phyloP scores from a whole-genome alignment of 2,797 vertebrate species.

The Lepilemur septentrionalis region DNA sequence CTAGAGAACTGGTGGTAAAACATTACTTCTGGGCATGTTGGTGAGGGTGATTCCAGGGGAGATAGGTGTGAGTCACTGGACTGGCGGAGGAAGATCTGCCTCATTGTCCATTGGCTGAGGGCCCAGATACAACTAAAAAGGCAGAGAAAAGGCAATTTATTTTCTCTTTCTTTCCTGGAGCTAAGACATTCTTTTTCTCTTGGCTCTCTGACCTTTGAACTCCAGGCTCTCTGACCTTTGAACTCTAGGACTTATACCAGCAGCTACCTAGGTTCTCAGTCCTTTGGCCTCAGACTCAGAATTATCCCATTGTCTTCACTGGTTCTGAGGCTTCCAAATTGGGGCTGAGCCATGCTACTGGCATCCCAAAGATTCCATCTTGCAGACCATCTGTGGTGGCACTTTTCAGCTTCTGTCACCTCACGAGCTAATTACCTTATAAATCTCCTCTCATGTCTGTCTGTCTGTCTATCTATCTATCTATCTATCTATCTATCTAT shows the following conservation, averaged over 20 bases:
- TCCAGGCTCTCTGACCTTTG: neutral
- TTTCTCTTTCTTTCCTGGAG: neutral
- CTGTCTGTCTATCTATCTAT: neutral
- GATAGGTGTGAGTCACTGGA: neutral
- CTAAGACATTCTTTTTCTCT: neutral
- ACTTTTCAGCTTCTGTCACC: neutral
- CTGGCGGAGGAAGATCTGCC: neutral
- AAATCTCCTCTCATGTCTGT: neutral
- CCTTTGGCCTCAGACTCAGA: neutral
- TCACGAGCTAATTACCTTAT: neutral
- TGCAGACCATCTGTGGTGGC: neutral
- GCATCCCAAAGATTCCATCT: neutral
- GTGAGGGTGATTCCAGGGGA: neutral
- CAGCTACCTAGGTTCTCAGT: neutral
- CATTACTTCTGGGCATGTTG: neutral
- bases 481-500: neutral
- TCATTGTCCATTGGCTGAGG: neutral
- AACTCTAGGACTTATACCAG: neutral
- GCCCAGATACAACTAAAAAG: neutral
- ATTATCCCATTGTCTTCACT: neutral
- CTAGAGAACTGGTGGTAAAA: neutral
- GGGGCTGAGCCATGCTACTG: too few species aligned
- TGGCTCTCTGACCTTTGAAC: neutral
- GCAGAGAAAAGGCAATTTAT: neutral
- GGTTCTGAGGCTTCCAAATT: neutral